Conservation (phyloP, 2,888 invertebrate species). For the Apamea sordens region DNA sequence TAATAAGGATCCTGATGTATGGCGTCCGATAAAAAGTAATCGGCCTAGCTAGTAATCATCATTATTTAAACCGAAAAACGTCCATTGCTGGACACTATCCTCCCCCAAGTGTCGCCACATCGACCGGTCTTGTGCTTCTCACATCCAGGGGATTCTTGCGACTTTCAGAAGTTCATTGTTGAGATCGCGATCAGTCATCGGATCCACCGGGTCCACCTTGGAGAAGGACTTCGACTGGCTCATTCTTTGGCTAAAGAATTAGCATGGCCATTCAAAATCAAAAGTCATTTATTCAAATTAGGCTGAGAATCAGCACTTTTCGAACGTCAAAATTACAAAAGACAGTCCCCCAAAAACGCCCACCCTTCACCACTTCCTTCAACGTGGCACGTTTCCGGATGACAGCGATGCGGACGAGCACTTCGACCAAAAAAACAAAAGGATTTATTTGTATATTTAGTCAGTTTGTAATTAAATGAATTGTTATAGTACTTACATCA, state of each 20-base stretch:
- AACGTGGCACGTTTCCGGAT: not conserved
- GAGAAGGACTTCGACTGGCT: not conserved
- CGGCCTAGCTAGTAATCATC: not conserved
- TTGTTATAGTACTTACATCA: not conserved
- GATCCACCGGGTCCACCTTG: not conserved
- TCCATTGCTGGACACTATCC: not conserved
- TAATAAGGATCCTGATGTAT: not conserved
- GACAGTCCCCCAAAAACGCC: too few species aligned
- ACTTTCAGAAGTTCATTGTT: not conserved
- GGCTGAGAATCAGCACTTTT: too few species aligned
- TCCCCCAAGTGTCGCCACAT: not conserved
- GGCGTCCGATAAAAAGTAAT: not conserved
- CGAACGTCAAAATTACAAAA: too few species aligned
- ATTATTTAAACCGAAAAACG: not conserved
- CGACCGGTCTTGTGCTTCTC: not conserved
- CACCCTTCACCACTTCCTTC: too few species aligned
- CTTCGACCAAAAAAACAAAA: not conserved
- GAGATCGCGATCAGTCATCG: not conserved
- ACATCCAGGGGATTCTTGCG: not conserved
- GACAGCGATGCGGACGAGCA: not conserved
- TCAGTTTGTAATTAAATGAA: not conserved
- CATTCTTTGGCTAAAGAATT: not conserved
- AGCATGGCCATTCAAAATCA: not conserved
- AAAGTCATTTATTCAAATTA: too few species aligned
- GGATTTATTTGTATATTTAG: not conserved